Evolutionary conservation across 2,888 invertebrate species (phyloP), one percentile per base, ranked within the genome.

Genomic region (Antheraea assamensis): DNA sequence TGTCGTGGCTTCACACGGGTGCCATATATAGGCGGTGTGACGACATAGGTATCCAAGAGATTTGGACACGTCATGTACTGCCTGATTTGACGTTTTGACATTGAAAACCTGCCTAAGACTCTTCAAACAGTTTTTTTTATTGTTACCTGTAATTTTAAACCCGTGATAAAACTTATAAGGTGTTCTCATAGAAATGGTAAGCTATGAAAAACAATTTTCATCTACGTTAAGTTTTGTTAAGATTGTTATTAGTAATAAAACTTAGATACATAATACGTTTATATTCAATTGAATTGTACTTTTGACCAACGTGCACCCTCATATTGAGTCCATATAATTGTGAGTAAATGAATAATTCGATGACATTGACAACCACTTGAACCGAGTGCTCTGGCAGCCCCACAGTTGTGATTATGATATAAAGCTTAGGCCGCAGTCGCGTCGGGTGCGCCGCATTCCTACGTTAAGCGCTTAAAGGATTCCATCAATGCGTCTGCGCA

Each of bases 371-470:
- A 68, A 68, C 21, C 42, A 55, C 73, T 70, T 70, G 52, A 73
- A 73, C n/a, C 19, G 47, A 70, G 55, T 17, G 70, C 58, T 73
- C 55, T 35, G 58, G 24, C 73, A 42, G 49, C 70, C 70, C 70
- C 70, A 58, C 58, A 21, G 75, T 79, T 81, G 90, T 91, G 93
- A 92, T 92, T 81, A 90, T 91, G 92, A 92, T 92, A 92, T 93
- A 93, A 87, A 88, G 83, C 85, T 86, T 73, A 73, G 10, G 42
- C 10, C 42, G 42, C 42, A 13, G 35, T 35, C 70, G n/a, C n/a
- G n/a, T n/a, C n/a, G n/a, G 68, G 58, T 70, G 58, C 58, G 73
- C 24, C 58, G 24, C 91, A 92, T 93, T 92, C 93, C 91, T 88
- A 84, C 79, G 84, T 85, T 82, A 82, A 84, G 84, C 84, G 79